Evolutionary conservation across 2,888 invertebrate species (phyloP).

Genomic region (Leptopterna dolabrata): DNA sequence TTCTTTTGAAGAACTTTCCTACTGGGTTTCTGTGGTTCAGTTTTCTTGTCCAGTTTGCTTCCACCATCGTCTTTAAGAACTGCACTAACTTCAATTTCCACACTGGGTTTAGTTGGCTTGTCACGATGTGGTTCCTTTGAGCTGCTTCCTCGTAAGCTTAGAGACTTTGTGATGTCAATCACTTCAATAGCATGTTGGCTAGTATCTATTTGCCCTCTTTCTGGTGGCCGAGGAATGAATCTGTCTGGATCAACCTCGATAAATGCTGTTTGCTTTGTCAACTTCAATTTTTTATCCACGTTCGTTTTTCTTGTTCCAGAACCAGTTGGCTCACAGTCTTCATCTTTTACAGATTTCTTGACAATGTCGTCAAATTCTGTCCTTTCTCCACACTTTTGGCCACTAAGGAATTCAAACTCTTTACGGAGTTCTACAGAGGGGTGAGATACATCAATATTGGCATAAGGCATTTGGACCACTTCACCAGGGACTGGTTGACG

Average conservation of each 20-base stretch:
- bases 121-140: neutral
- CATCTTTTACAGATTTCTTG: neutral
- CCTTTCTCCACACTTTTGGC: neutral
- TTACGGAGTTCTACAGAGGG: neutral
- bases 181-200: neutral
- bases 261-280: conserved; percentile 7
- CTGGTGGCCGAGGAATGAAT: neutral
- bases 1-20: neutral
- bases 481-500: neutral
- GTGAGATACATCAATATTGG: neutral
- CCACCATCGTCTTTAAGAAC: neutral
- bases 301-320: neutral
- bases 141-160: neutral
- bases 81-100: conserved; percentile 31
- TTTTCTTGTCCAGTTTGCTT: conserved; percentile 9
- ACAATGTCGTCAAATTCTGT: neutral
- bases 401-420: neutral
- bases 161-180: neutral
- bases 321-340: neutral
- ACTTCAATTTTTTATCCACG: neutral
- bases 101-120: neutral
- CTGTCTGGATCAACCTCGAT: neutral
- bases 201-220: neutral
- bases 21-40: neutral
- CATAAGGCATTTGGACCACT: neutral